These are phyloP conservation scores for Melieria omissa DNA, from an alignment of 2,888 invertebrate species.

Conservation along the genomic window DNA sequence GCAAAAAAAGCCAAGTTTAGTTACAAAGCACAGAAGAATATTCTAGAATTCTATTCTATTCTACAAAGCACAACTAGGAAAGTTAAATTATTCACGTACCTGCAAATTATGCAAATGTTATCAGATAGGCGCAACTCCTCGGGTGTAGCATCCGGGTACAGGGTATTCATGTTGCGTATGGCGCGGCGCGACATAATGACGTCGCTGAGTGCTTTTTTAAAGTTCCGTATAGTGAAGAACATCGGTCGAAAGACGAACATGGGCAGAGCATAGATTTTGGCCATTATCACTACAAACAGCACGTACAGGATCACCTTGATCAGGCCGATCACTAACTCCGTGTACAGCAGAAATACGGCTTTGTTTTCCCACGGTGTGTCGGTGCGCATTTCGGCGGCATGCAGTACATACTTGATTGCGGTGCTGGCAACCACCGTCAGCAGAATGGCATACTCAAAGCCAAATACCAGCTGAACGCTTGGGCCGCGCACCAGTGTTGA, in stretches of 20 bases:
- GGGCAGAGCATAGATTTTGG: slow-evolving; percentile 95
- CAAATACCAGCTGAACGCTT: slow-evolving; percentile 98
- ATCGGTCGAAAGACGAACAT: slow-evolving; percentile 98
- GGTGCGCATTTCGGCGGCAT: slow-evolving; percentile 81
- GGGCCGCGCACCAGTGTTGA: slow-evolving; percentile 93
- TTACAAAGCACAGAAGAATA: slow-evolving; percentile 9
- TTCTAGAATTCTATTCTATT: not conserved
- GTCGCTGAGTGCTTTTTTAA: slow-evolving; percentile 97
- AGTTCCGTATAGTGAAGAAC: slow-evolving; percentile 98
- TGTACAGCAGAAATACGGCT: slow-evolving; percentile 95
- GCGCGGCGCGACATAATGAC: slow-evolving; percentile 96
- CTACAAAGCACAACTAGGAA: not conserved
- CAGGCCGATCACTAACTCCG: slow-evolving; percentile 93
- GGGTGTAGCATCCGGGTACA: slow-evolving; percentile 95
- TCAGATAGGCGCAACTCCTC: slow-evolving; percentile 93
- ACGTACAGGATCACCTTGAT: slow-evolving; percentile 88
- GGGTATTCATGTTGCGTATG: slow-evolving; percentile 97
- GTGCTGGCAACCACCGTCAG: slow-evolving; percentile 93
- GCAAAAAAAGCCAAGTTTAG: slow-evolving; percentile 3
- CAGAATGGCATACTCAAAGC: slow-evolving; percentile 98
- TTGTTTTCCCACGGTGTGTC: slow-evolving; percentile 99
- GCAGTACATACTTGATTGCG: slow-evolving; percentile 88
- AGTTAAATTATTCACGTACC: slow-evolving; percentile 64
- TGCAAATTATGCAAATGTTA: slow-evolving; percentile 98
- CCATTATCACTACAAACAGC: slow-evolving; percentile 95